Evolutionary conservation across 2,797 vertebrate genomes (phyloP).

Genomic region (Coregonus ussuriensis): DNA sequence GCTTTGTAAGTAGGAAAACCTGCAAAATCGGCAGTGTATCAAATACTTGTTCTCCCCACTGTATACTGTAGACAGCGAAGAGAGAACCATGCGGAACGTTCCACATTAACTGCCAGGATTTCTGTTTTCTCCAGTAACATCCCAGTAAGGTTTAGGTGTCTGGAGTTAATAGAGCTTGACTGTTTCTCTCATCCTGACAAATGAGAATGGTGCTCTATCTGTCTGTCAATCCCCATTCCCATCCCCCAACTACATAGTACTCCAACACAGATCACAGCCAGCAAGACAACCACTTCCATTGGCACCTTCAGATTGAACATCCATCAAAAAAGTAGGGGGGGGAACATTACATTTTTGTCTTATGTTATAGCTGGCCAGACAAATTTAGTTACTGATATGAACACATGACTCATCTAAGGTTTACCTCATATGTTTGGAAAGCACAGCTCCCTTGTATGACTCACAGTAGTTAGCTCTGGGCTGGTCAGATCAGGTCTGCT

Average conservation of each 20-base stretch:
- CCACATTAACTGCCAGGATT: slow-evolving; percentile 33
- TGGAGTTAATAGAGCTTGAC: slow-evolving; percentile 41
- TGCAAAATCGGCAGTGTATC: too few relatives aligned
- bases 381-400: neutral
- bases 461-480: neutral
- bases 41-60: too few relatives aligned
- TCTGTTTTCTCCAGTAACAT: neutral
- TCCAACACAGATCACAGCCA: neutral
- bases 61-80: neutral
- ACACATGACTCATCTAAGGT: neutral
- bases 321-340: slow-evolving; percentile 46
- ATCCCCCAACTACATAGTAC: neutral
- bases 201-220: slow-evolving; percentile 42
- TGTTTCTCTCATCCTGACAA: slow-evolving; percentile 53
- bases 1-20: too few relatives aligned
- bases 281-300: slow-evolving; percentile 39
- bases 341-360: slow-evolving; percentile 16
- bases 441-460: neutral
- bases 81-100: slow-evolving; percentile 30
- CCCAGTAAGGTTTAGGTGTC: slow-evolving; percentile 28
- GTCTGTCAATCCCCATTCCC: slow-evolving; percentile 27
- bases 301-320: slow-evolving; percentile 34
- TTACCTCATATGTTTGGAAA: neutral
- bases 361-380: neutral
- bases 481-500: neutral